Percentiles rank a stretch among this genome's conserved stretches.
phyloP scores from a whole-genome alignment of 2,113 vertebrate species.

The Cyprinodon brontotheroides region DNA sequence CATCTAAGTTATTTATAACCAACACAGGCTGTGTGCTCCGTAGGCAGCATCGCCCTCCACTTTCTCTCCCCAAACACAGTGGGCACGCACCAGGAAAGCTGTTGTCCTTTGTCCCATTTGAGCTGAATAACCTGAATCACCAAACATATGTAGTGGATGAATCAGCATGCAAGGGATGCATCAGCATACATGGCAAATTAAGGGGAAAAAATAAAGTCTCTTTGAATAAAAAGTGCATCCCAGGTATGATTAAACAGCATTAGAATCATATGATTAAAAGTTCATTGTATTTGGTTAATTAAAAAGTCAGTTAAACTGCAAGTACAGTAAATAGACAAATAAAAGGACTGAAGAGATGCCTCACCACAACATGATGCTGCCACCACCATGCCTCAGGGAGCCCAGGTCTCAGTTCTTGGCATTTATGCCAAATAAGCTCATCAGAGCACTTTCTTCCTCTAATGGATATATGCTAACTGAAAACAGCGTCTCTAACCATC shows the following conservation, averaged over 20 bases:
- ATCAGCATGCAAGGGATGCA: background rate
- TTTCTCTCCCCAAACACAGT: background rate
- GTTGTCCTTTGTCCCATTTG: background rate
- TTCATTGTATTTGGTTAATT: no score
- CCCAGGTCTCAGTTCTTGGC: background rate
- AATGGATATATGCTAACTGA: no score
- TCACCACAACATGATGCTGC: no score
- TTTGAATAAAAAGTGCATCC: background rate
- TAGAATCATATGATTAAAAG: no score
- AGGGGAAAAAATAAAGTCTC: background rate
- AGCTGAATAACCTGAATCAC: background rate
- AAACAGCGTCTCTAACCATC: no score
- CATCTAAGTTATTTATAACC: slow-evolving; percentile 10
- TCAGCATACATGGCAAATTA: background rate
- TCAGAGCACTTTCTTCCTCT: no score
- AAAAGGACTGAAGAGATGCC: no score
- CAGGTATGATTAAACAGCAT: no score
- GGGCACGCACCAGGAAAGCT: background rate
- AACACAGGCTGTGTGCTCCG: background rate
- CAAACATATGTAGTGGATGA: background rate
- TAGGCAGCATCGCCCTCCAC: background rate
- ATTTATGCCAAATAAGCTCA: no score
- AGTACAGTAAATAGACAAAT: no score
- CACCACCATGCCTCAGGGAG: background rate
- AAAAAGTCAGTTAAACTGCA: no score